These are phyloP conservation scores for Hypselothyrea guttata DNA, from an alignment of 2,888 invertebrate genomes.

Conservation along the genomic window DNA sequence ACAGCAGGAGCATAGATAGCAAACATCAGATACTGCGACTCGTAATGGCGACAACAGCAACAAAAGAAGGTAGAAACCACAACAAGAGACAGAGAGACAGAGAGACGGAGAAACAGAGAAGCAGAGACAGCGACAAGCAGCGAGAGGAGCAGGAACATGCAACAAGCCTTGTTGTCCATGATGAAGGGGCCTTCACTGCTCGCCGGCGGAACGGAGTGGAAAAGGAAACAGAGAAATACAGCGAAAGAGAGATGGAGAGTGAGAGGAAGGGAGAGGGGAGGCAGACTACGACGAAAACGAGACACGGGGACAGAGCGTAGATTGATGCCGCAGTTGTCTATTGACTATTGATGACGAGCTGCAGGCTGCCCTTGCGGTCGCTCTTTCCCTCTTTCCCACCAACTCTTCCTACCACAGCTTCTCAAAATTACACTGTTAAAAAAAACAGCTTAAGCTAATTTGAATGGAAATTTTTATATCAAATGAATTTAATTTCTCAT, in stretches of 20 bases:
- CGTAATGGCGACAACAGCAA: slow-evolving; percentile 72
- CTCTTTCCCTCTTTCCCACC: too few species aligned
- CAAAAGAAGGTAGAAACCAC: slow-evolving; percentile 36
- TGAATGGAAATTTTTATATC: too few species aligned
- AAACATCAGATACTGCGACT: slow-evolving; percentile 78
- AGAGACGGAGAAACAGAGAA: not conserved
- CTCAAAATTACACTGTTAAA: too few species aligned
- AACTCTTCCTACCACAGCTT: too few species aligned
- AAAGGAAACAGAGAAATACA: not conserved
- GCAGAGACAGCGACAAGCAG: slow-evolving; percentile 1
- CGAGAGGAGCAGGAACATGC: slow-evolving; percentile 22
- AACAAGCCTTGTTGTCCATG: slow-evolving; percentile 26
- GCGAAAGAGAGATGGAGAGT: not conserved
- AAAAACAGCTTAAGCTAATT: too few species aligned
- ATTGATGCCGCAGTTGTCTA: slow-evolving; percentile 63
- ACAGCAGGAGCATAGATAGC: slow-evolving; percentile 81
- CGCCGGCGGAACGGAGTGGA: not conserved
- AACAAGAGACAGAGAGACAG: slow-evolving; percentile 3
- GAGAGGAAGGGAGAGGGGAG: not conserved
- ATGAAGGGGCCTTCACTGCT: slow-evolving; percentile 11
- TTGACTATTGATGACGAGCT: slow-evolving; percentile 68
- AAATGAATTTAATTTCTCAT: too few species aligned
- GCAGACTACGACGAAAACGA: slow-evolving; percentile 1
- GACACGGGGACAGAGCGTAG: slow-evolving; percentile 30
- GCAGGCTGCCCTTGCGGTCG: not conserved